Base-by-base conservation (phyloP, 2,888 invertebrate genomes). In the Synergus laeviventris region DNA sequence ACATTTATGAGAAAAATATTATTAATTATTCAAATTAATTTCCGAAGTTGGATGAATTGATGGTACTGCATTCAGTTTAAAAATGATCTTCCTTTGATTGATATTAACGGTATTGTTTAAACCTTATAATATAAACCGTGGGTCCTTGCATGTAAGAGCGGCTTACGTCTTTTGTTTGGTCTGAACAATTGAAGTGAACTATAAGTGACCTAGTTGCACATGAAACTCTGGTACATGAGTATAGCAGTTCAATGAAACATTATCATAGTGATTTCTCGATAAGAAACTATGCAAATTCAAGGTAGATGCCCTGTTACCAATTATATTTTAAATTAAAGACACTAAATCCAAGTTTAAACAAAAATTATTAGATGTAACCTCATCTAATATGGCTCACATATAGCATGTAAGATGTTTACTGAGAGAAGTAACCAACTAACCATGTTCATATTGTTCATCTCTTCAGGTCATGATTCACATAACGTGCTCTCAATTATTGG, bases 181-280 rank as follows among this genome's bases (percentile, higher is more conserved):
- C 59, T 59, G 24, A 38, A 5, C 18, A 62, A 62, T 62, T 62
- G 18, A 62, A 38, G 12, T 38, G 62, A 11, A 62, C 38, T 61
- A 24, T 62, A 39, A n/a, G 16, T 62, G 62, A 62, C 62, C 62
- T 62, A 18, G 38, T 38, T 62, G n/a, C 38, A 39, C 18, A 38
- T 62, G 18, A 38, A 39, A 18, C 54, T 54, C 16, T 18, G 8
- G 54, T 31, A 31, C 5, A n/a, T 24, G 31, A 31, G 31, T 12
- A 4, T 38, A 62, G 62, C 62, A 62, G 18, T 62, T 62, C 18
- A 62, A 62, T 36, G 3, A 62, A 62, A 62, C 38, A 62, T 38
- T 38, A 39, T 62, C n/a, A n/a, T 36, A 31, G 31, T 62, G 1
- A 62, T 38, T 62, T 62, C 5, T 39, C 39, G 38, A 18, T 62